Conservation (phyloP, 64 coral and sea anemone genomes). For the Acropora yongei region DNA sequence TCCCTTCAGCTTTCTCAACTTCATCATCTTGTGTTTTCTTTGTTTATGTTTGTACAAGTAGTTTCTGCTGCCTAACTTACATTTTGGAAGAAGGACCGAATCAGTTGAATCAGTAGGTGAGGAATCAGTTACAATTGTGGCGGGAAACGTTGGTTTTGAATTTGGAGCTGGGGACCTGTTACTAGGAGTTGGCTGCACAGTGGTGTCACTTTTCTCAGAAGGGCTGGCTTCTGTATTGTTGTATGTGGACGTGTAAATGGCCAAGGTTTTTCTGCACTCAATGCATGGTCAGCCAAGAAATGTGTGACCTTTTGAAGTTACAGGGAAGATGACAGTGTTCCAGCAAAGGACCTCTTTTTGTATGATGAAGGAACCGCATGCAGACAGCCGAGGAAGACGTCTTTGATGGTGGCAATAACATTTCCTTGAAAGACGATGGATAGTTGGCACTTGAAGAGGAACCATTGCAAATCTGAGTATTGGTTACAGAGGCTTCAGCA, state of each 20-base stretch:
- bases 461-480: not conserved
- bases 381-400: conserved; percentile 1
- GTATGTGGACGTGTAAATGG: conserved; percentile 9
- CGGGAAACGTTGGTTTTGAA: not conserved
- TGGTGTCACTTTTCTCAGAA: not conserved
- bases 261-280: not conserved
- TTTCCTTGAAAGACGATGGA: conserved; percentile 4
- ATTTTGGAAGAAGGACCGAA: not conserved
- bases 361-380: not conserved
- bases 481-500: conserved; percentile 2
- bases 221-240: not conserved
- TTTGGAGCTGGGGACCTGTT: not conserved
- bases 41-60: not conserved
- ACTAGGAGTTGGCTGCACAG: conserved; percentile 1
- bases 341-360: not conserved
- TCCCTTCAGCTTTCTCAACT: not conserved
- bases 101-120: not conserved
- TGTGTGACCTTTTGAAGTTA: not conserved
- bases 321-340: not conserved
- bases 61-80: conserved; percentile 26
- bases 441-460: conserved; percentile 4
- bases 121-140: not conserved
- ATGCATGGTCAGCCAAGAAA: not conserved
- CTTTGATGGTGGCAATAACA: not conserved
- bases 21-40: conserved; percentile 15